A percentile compares a stretch with the other conserved stretches of the same genome.
phyloP scores from a whole-genome alignment of 2,888 invertebrate species.

The Lepidocyrtinus sp. region DNA sequence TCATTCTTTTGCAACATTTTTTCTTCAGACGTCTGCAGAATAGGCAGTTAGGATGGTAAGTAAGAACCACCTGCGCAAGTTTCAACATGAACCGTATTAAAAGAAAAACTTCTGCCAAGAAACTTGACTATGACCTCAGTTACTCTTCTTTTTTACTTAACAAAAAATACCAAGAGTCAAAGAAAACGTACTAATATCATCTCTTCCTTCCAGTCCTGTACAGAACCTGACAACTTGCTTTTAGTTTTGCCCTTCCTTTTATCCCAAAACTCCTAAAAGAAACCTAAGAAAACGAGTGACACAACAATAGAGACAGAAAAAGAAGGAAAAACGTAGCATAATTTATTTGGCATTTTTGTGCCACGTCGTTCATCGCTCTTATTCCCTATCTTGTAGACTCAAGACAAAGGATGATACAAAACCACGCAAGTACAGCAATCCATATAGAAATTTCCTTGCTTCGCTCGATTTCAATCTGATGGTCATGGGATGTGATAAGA shows the following conservation, averaged over 20 bases:
- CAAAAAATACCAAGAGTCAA: background rate
- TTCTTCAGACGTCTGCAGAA: background rate
- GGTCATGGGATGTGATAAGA: background rate
- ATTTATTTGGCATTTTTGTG: constrained; percentile 30
- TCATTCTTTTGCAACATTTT: background rate
- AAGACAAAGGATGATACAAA: too few species aligned
- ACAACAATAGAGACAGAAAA: background rate
- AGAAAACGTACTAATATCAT: background rate
- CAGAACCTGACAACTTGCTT: background rate
- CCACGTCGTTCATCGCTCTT: constrained; percentile 4
- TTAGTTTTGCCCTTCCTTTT: background rate
- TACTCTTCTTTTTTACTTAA: too few species aligned
- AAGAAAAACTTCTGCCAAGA: too few species aligned
- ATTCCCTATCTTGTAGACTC: too few species aligned
- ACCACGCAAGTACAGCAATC: too few species aligned
- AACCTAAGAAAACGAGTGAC: background rate
- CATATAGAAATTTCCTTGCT: background rate
- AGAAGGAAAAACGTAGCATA: constrained; percentile 15
- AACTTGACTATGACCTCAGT: too few species aligned
- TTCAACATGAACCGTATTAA: too few species aligned
- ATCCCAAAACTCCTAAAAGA: background rate
- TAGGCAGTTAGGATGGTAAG: background rate
- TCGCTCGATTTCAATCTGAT: background rate
- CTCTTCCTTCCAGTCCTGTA: too few species aligned
- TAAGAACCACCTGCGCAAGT: too few species aligned